Evolutionary conservation across 2,797 vertebrate species (phyloP).

Genomic region (Botia almorhae): DNA sequence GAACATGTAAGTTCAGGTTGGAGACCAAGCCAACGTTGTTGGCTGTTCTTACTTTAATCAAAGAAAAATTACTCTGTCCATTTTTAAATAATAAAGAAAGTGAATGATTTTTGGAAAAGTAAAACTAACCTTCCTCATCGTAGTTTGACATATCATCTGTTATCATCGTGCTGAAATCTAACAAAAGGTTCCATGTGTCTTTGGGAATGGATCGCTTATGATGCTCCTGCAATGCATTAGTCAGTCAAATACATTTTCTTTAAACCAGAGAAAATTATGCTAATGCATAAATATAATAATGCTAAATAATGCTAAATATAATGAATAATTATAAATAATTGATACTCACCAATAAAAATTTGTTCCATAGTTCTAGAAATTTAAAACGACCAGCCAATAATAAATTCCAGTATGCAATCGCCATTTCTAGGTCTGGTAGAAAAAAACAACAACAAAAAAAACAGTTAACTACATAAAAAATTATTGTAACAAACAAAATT

Average conservation of each 20-base stretch:
- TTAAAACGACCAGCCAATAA: slow-evolving; percentile 98
- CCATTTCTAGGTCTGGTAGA: slow-evolving; percentile 97
- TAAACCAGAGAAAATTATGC: not conserved
- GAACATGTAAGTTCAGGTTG: too few species aligned
- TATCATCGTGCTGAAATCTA: slow-evolving; percentile 99
- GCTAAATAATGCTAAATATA: not conserved
- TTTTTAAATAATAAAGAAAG: not conserved
- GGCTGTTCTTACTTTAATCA: too few species aligned
- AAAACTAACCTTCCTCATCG: slow-evolving; percentile 89
- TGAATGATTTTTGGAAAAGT: not conserved
- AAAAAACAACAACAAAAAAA: slow-evolving; percentile 60
- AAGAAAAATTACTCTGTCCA: too few species aligned
- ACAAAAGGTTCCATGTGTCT: slow-evolving; percentile 98
- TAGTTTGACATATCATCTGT: slow-evolving; percentile 99
- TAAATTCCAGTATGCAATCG: slow-evolving; percentile 99
- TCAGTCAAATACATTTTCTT: not conserved
- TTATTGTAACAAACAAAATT: not conserved
- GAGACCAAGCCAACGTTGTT: too few species aligned
- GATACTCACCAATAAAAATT: slow-evolving; percentile 97
- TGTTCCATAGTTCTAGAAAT: slow-evolving; percentile 99
- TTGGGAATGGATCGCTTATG: slow-evolving; percentile 99
- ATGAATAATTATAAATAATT: not conserved
- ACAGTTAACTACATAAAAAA: not conserved
- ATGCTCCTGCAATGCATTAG: slow-evolving; percentile 82
- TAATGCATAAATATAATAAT: too few species aligned